Conservation (phyloP, 1,140 invertebrate genomes). For the Plutomurus gul region DNA sequence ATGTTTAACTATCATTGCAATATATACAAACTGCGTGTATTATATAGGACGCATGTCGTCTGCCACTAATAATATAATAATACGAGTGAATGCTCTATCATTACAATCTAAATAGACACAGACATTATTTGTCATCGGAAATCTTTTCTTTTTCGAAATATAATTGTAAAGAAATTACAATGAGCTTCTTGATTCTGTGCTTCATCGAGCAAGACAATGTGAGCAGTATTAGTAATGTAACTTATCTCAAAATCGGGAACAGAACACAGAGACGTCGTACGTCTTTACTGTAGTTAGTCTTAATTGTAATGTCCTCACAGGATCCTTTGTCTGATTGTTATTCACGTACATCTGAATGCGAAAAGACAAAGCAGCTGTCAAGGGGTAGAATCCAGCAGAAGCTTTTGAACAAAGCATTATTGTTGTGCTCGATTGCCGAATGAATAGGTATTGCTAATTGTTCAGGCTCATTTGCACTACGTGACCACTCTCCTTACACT, state of each 20-base stretch:
- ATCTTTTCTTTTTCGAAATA: not conserved
- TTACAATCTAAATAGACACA: conserved; percentile 15
- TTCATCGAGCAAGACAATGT: not conserved
- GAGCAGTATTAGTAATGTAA: not conserved
- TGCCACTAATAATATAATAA: too few species aligned
- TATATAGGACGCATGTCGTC: too few species aligned
- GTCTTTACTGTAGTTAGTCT: conserved; percentile 15
- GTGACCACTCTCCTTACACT: not conserved
- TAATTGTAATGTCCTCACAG: conserved; percentile 25
- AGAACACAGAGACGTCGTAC: not conserved
- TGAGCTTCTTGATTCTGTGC: not conserved
- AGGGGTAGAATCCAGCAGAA: conserved; percentile 9
- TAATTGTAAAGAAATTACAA: conserved; percentile 21
- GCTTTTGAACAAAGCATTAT: conserved; percentile 27
- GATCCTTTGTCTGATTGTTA: conserved; percentile 27
- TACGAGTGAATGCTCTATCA: conserved; percentile 9
- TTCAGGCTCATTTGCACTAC: conserved; percentile 21
- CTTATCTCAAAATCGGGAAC: conserved; percentile 27
- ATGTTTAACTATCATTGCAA: too few species aligned
- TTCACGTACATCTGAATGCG: not conserved
- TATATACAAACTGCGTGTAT: too few species aligned
- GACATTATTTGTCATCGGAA: conserved; percentile 13
- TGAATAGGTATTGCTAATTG: conserved; percentile 27
- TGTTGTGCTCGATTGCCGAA: not conserved
- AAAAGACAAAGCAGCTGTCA: conserved; percentile 25